Percentiles rank a stretch among this genome's conserved stretches.
phyloP scores from a whole-genome alignment of 2,113 vertebrate species.

The Apaloderma vittatum region DNA sequence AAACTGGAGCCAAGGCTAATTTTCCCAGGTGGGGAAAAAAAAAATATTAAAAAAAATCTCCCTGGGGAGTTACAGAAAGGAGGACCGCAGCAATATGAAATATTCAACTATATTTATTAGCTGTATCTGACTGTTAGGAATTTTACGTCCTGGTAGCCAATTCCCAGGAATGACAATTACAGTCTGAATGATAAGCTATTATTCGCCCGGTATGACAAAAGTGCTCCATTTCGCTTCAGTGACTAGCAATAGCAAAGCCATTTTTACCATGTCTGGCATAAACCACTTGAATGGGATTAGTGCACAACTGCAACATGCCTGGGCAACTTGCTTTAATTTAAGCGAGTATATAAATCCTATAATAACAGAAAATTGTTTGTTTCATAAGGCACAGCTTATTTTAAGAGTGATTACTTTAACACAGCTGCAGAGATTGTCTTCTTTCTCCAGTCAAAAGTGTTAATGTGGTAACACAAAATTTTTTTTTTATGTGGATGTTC shows the following conservation, averaged over 20 bases:
- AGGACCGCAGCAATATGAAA: constrained; percentile 18
- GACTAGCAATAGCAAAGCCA: neutral
- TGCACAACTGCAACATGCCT: neutral
- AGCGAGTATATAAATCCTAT: neutral
- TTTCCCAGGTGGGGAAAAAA: neutral
- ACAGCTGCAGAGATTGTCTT: neutral
- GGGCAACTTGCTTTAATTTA: neutral
- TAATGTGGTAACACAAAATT: neutral
- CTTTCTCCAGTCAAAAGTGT: neutral
- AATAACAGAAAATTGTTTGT: neutral
- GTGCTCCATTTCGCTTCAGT: neutral
- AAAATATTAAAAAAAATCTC: neutral
- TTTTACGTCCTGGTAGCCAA: constrained; percentile 1
- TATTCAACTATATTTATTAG: constrained; percentile 43
- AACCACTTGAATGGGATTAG: neutral
- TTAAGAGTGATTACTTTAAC: neutral
- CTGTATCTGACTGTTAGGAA: neutral
- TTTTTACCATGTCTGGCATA: constrained; percentile 50
- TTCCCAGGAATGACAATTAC: neutral
- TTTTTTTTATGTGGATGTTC: neutral
- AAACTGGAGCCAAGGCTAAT: constrained; percentile 43
- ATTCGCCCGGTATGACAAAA: neutral
- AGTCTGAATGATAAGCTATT: neutral
- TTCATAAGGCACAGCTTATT: neutral
- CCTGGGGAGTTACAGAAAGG: constrained; percentile 32